Evolutionary conservation across 2,797 vertebrate genomes (phyloP).

Genomic region (Meriones psammophilus): DNA sequence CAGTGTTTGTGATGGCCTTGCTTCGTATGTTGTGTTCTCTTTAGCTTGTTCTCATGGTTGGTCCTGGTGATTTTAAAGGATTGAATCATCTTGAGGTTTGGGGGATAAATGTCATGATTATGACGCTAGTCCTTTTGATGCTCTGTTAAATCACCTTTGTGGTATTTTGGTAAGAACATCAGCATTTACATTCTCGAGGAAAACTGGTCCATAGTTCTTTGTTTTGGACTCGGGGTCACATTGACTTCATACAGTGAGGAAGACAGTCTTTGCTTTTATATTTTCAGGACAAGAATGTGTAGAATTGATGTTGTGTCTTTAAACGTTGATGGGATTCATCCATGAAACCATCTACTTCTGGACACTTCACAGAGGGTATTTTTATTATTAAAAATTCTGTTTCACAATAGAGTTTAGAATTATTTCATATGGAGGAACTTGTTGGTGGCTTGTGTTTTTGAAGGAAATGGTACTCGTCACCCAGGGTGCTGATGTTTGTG

Average conservation of each 20-base stretch:
- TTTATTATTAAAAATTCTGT: not conserved
- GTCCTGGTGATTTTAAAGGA: not conserved
- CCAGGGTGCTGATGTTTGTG: not conserved
- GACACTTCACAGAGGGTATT: not conserved
- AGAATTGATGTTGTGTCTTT: not conserved
- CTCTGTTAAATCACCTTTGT: not conserved
- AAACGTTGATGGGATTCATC: not conserved
- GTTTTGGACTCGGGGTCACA: not conserved
- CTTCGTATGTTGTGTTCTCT: not conserved
- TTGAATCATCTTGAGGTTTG: not conserved
- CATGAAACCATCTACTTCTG: not conserved
- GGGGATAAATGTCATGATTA: not conserved
- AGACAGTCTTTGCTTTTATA: not conserved
- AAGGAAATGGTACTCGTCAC: not conserved
- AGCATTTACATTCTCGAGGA: not conserved
- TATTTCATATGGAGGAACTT: not conserved
- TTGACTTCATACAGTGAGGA: not conserved
- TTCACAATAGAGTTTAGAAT: not conserved
- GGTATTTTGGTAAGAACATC: not conserved
- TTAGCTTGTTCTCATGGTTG: not conserved
- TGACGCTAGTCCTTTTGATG: not conserved
- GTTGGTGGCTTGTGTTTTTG: not conserved
- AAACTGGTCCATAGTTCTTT: not conserved
- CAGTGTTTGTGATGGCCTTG: not conserved
- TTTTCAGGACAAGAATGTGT: not conserved